A percentile compares a stretch with the other conserved stretches of the same genome.
phyloP scores from a whole-genome alignment of 2,797 vertebrate species.

The Lacerta agilis region DNA sequence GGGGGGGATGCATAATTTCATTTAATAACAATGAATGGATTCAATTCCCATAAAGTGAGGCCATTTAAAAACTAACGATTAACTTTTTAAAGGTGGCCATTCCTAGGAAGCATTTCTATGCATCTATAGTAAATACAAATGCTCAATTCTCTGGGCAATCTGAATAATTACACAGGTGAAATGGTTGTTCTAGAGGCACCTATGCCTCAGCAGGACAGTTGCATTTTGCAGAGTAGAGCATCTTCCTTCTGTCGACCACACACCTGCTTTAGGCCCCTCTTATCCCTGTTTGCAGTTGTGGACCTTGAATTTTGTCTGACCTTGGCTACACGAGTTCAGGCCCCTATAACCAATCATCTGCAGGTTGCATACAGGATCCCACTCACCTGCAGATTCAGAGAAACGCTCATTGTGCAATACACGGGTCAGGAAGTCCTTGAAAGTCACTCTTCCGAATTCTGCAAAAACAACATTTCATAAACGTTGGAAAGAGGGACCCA shows the following conservation, averaged over 20 bases:
- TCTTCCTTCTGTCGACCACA: background rate
- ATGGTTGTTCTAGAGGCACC: no score
- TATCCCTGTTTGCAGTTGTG: background rate
- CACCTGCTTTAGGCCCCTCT: no score
- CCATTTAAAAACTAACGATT: no score
- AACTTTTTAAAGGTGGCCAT: no score
- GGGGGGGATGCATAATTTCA: no score
- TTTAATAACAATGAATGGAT: no score
- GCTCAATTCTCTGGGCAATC: no score
- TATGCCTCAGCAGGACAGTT: no score
- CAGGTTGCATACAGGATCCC: background rate
- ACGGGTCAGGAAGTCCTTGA: conserved; percentile 45
- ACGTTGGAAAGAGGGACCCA: background rate
- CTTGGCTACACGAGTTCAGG: background rate
- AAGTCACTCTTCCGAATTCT: conserved; percentile 36
- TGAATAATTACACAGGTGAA: no score
- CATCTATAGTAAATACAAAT: no score
- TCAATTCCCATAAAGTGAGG: no score
- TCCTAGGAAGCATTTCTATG: no score
- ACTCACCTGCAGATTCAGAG: conserved; percentile 47
- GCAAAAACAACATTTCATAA: conserved; percentile 20
- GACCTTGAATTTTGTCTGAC: background rate
- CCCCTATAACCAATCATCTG: background rate
- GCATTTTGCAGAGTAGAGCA: background rate
- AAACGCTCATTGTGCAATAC: conserved; percentile 19